phyloP scores from a whole-genome alignment of 2,888 invertebrate species.

The Ochropleura leucogaster region DNA sequence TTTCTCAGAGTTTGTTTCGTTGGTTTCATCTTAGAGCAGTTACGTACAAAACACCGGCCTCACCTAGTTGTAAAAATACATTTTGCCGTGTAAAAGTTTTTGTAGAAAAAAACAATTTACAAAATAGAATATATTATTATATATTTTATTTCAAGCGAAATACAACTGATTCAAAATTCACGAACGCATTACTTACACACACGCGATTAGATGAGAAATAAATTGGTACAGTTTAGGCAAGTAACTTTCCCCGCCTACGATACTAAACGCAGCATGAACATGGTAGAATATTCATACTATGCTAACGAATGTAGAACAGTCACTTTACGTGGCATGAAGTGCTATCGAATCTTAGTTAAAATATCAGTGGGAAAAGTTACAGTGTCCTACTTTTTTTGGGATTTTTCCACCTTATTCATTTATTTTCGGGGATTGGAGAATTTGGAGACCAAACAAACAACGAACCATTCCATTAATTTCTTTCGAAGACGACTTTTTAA shows the following conservation, averaged over 20 bases:
- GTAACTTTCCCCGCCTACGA: conserved; percentile 23
- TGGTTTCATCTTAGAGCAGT: no score
- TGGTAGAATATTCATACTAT: conserved; percentile 73
- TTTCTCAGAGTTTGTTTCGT: no score
- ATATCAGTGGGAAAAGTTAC: not conserved
- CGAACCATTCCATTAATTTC: no score
- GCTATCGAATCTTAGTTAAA: conserved; percentile 41
- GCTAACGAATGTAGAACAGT: conserved; percentile 67
- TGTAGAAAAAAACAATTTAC: no score
- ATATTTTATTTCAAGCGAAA: no score
- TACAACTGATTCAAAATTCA: no score
- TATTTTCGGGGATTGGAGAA: not conserved
- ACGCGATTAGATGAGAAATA: not conserved
- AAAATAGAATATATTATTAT: no score
- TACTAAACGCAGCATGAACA: conserved; percentile 37
- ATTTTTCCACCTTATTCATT: not conserved
- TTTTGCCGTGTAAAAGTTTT: no score
- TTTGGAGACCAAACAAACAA: not conserved
- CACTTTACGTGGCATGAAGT: conserved; percentile 45
- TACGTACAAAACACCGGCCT: no score
- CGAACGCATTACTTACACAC: no score
- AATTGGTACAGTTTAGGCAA: conserved; percentile 10
- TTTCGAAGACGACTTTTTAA: not conserved
- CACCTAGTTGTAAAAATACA: no score
- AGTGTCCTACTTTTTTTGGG: not conserved